Percentiles rank a stretch among this genome's conserved stretches.
These are phyloP conservation scores for Parotocinclus haroldoi DNA, from an alignment of 2,797 vertebrate genomes.

Conservation along the genomic window DNA sequence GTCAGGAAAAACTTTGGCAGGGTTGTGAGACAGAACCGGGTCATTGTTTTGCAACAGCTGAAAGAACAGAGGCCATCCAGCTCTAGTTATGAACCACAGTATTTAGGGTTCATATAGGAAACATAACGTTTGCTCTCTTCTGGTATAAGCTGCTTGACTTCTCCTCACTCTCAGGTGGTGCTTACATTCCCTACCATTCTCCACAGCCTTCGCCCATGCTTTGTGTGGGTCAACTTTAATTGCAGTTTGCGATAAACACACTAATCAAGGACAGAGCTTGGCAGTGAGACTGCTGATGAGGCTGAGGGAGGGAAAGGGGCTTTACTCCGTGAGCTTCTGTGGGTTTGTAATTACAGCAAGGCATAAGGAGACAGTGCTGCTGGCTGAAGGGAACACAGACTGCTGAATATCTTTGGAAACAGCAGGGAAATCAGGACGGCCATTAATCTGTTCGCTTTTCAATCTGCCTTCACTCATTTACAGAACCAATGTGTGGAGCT, in stretches of 20 bases:
- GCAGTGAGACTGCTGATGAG: slow-evolving; percentile 25
- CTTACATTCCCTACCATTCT: slow-evolving; percentile 38
- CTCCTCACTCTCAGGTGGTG: slow-evolving; percentile 22
- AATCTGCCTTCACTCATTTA: slow-evolving; percentile 7
- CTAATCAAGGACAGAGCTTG: slow-evolving; percentile 37
- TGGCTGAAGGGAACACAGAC: slow-evolving; percentile 10
- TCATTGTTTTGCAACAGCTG: not conserved
- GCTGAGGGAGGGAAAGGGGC: slow-evolving; percentile 7
- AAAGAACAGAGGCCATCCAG: slow-evolving; percentile 16
- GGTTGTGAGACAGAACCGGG: too few species aligned
- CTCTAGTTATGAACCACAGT: slow-evolving; percentile 34
- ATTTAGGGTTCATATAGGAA: slow-evolving; percentile 30
- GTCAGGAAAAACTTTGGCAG: slow-evolving; percentile 29
- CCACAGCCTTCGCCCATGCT: slow-evolving; percentile 44
- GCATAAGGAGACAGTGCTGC: slow-evolving; percentile 10
- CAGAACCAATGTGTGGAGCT: not conserved
- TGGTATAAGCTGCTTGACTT: slow-evolving; percentile 7
- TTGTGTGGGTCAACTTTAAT: slow-evolving; percentile 47
- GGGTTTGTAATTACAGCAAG: slow-evolving; percentile 20
- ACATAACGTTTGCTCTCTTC: too few species aligned
- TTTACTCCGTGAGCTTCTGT: slow-evolving; percentile 11
- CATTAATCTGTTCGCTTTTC: slow-evolving; percentile 18
- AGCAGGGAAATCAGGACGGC: not conserved
- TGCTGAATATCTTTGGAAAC: not conserved
- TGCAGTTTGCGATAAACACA: slow-evolving; percentile 44